phyloP scores from a whole-genome alignment of 2,113 vertebrate species.

The Lipotes vexillifer region DNA sequence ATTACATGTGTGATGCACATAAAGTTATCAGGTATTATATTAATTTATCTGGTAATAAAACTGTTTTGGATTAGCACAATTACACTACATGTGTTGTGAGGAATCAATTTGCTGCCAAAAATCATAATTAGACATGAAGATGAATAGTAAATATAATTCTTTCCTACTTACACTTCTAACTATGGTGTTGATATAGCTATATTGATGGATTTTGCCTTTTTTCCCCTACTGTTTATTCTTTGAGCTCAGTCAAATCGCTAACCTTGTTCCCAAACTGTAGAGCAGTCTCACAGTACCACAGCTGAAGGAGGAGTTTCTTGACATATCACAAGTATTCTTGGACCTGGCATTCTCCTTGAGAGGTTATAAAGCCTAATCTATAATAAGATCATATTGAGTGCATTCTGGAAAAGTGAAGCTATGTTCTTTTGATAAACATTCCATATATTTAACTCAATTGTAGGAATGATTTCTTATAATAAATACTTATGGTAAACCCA shows the following conservation, averaged over 20 bases:
- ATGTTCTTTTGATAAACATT: neutral
- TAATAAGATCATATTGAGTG: neutral
- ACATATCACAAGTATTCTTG: neutral
- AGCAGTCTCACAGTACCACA: neutral
- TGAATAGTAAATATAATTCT: neutral
- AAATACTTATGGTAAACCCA: neutral
- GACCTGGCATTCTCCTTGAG: neutral
- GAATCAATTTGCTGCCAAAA: neutral
- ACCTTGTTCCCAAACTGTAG: neutral
- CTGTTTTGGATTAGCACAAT: neutral
- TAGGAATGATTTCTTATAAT: neutral
- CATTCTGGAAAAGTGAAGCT: neutral
- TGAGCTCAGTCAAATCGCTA: neutral
- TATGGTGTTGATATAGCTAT: neutral
- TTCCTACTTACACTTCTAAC: neutral
- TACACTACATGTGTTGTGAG: neutral
- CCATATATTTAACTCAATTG: neutral
- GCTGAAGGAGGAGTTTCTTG: neutral
- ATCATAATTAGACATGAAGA: neutral
- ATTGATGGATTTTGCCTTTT: neutral
- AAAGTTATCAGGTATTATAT: slow-evolving; percentile 22
- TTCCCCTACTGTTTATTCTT: neutral
- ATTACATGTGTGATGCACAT: neutral
- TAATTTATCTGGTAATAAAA: neutral
- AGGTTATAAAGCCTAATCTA: neutral